Evolutionary conservation across 2,888 invertebrate genomes (phyloP), one percentile per base, ranked within the genome.

Genomic region (Aspidiotus destructor): DNA sequence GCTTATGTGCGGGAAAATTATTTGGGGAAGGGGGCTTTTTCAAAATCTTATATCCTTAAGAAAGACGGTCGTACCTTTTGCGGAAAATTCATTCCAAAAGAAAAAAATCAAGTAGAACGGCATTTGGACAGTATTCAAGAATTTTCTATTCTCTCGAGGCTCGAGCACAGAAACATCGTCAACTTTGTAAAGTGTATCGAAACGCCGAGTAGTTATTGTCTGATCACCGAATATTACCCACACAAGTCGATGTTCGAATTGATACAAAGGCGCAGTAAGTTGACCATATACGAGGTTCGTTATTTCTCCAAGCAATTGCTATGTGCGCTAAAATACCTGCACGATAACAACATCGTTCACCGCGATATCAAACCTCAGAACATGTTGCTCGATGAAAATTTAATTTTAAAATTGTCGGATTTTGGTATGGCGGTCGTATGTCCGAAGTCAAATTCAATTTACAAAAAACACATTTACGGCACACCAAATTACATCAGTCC

Each of bases 401-500:
- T 69, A 62, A 69, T 48, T 15, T 16, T 62, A 15, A 69, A 62
- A 28, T 28, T 69, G 8, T 61, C 69, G 9, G 69, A 69, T 55
- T 69, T 69, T 41, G 69, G 69, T 15, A 57, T 69, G 62, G 62
- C 69, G 10, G 62, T 62, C 11, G 28, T 40, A 9, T 62, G 61
- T 41, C 55, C 62, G 7, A 54, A 48, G 41, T 41, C 61, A 9
- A 54, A 41, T 13, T 52, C 57, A 7, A 69, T 69, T 44, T 62
- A 62, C 9, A 69, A 69, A 62, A 44, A 48, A n/a, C 61, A 62
- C 13, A 69, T 69, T 41, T 62, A 62, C 58, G 69, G 69, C 15
- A 69, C 69, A 8, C 69, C 69, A 8, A 69, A 69, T 40, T 69
- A 69, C 55, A 69, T 69, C 10, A 62, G 62, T 11, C 69, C 69